Evolutionary conservation across 2,113 vertebrate genomes (phyloP).

Genomic region (Sylvia atricapilla): DNA sequence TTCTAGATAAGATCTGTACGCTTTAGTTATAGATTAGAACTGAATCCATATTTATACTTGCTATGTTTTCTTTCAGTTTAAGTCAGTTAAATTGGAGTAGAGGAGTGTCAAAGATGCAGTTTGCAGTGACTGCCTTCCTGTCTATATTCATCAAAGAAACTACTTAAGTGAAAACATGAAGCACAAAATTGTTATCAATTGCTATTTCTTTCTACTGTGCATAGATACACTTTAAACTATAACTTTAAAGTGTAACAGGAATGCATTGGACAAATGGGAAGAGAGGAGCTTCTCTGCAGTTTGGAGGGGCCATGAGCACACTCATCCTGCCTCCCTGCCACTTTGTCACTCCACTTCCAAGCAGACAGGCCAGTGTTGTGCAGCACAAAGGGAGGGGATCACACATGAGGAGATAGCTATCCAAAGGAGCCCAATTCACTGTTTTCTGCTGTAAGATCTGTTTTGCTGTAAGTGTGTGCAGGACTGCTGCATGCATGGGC

Average conservation of each 20-base stretch:
- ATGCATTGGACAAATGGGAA: neutral
- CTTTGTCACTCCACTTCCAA: neutral
- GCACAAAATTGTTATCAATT: neutral
- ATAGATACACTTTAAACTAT: neutral
- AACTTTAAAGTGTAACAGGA: neutral
- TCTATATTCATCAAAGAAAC: neutral
- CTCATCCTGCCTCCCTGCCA: neutral
- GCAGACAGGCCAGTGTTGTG: neutral
- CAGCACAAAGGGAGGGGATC: neutral
- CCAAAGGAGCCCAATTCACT: neutral
- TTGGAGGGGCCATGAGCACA: fast-evolving
- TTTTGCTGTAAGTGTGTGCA: fast-evolving
- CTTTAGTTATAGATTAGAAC: neutral
- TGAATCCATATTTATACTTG: neutral
- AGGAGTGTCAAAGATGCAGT: neutral
- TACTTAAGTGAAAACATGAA: neutral
- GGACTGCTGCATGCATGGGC: neutral
- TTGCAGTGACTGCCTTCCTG: neutral
- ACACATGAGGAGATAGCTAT: neutral
- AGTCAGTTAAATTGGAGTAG: neutral
- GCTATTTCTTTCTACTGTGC: neutral
- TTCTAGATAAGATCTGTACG: neutral
- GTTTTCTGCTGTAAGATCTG: neutral
- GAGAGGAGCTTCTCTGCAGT: neutral
- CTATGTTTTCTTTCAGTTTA: neutral